Percentiles rank a stretch among this genome's conserved stretches.
These are phyloP conservation scores for Eumacrocentrus americanus DNA, from an alignment of 2,888 invertebrate genomes.

Conservation along the genomic window DNA sequence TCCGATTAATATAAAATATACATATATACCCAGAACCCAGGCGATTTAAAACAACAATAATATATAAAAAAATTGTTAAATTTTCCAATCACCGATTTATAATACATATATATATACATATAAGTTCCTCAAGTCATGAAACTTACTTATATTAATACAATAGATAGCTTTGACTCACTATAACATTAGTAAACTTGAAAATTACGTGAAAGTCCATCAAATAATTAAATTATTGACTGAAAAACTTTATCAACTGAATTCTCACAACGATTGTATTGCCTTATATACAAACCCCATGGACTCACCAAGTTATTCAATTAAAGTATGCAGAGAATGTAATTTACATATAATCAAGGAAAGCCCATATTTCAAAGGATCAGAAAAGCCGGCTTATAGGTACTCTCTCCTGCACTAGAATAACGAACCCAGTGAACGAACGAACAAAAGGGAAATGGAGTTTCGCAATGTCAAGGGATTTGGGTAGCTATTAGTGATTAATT, in stretches of 20 bases:
- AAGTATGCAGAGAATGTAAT: constrained; percentile 12
- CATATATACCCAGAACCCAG: too few relatives aligned
- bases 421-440: constrained; percentile 7
- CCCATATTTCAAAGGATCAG: constrained; percentile 19
- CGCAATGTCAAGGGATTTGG: not conserved
- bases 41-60: too few relatives aligned
- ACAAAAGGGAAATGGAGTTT: constrained; percentile 9
- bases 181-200: too few relatives aligned
- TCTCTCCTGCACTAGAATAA: not conserved
- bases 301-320: constrained; percentile 11
- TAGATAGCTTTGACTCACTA: too few relatives aligned
- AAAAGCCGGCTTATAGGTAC: constrained; percentile 10
- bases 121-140: too few relatives aligned
- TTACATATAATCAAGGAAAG: constrained; percentile 16
- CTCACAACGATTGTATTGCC: not conserved
- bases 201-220: not conserved
- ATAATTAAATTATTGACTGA: not conserved
- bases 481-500: constrained; percentile 9
- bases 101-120: too few relatives aligned
- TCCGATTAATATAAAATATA: too few relatives aligned
- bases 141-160: too few relatives aligned
- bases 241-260: too few relatives aligned
- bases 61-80: too few relatives aligned
- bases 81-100: too few relatives aligned
- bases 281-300: constrained; percentile 1